These are phyloP conservation scores for Pristionchus exspectatus DNA, from an alignment of 2,888 invertebrate genomes.

Conservation along the genomic window DNA sequence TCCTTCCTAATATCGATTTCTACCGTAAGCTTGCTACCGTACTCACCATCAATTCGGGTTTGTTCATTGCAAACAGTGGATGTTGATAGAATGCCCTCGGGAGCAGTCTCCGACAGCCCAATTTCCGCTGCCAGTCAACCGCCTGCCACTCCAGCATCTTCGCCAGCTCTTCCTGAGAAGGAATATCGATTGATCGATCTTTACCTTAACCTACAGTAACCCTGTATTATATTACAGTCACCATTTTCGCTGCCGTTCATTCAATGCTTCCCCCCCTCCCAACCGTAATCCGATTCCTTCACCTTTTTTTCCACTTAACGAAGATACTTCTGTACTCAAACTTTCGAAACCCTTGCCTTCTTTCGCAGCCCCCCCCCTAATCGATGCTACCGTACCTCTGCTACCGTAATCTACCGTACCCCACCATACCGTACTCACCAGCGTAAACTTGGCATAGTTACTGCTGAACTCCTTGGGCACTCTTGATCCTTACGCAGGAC, in stretches of 20 bases:
- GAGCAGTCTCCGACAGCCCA: not conserved
- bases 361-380: not conserved
- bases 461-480: not conserved
- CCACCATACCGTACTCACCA: not conserved
- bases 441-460: not conserved
- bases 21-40: too few species aligned
- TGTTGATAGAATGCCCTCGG: constrained; percentile 48
- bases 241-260: too few species aligned
- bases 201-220: not conserved
- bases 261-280: too few species aligned
- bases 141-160: constrained; percentile 48
- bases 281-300: too few species aligned
- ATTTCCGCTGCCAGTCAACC: constrained; percentile 42
- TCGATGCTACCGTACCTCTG: not conserved
- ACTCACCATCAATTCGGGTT: not conserved
- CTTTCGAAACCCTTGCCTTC: too few species aligned
- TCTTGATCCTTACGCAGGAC: not conserved
- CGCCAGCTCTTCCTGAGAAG: constrained; percentile 23
- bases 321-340: too few species aligned
- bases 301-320: too few species aligned
- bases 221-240: not conserved
- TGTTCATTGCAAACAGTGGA: constrained; percentile 5
- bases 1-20: too few species aligned
- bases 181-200: not conserved
- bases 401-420: not conserved